Evolutionary conservation across 2,888 invertebrate genomes (phyloP).

Genomic region (Callinectes sapidus): DNA sequence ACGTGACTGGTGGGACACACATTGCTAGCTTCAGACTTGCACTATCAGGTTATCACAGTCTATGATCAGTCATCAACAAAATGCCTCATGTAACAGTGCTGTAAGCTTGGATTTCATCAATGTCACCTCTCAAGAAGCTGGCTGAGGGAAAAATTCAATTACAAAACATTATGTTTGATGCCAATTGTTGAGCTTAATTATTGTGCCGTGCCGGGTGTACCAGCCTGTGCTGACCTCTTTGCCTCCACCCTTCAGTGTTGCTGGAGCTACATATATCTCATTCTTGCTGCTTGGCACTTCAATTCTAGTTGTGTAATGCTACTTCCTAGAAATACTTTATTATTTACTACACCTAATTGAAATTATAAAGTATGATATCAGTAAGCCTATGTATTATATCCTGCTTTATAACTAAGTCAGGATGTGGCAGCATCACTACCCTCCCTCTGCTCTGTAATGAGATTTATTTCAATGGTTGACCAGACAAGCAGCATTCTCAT

Average conservation of each 20-base stretch:
- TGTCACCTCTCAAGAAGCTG: not conserved
- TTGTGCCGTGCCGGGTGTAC: not conserved
- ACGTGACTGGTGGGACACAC: not conserved
- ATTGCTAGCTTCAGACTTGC: not conserved
- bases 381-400: not conserved
- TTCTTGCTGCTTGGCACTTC: not conserved
- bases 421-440: not conserved
- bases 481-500: too few species aligned
- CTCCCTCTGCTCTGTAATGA: too few species aligned
- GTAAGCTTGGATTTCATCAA: not conserved
- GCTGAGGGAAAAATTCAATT: not conserved
- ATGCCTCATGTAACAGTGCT: not conserved
- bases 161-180: not conserved
- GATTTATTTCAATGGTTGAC: too few species aligned
- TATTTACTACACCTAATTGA: not conserved
- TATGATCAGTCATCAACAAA: not conserved
- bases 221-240: not conserved
- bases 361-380: not conserved
- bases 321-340: not conserved
- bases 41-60: conserved; percentile 1
- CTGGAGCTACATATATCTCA: not conserved
- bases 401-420: not conserved
- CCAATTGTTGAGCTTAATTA: not conserved
- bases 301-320: not conserved
- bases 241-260: not conserved